A percentile compares a stretch with the other conserved stretches of the same genome.
Conservation (phyloP, 2,797 vertebrate species). For the Paratrypauchen microcephalus region DNA sequence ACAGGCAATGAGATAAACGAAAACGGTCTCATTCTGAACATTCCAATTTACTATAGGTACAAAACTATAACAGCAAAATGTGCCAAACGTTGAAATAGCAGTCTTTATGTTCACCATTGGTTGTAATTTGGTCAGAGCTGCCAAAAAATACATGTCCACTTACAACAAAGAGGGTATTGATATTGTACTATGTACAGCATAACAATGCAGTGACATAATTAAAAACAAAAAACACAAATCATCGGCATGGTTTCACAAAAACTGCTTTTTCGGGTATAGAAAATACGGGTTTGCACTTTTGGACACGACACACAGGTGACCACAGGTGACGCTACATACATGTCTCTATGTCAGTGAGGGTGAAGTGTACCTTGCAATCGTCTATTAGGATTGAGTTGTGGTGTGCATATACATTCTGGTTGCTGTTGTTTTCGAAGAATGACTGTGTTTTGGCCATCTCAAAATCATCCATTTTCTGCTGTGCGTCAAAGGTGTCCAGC, state of each 20-base stretch:
- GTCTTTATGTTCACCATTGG: constrained; percentile 70
- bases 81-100: constrained; percentile 72
- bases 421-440: constrained; percentile 97
- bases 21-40: constrained; percentile 1
- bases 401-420: constrained; percentile 87
- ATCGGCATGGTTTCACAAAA: constrained; percentile 69
- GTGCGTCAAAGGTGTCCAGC: constrained; percentile 89
- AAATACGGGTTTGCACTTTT: constrained; percentile 37
- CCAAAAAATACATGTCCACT: constrained; percentile 78
- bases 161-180: constrained; percentile 22
- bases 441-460: constrained; percentile 96
- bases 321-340: constrained; percentile 77
- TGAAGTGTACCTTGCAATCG: constrained; percentile 98
- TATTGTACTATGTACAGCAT: constrained; percentile 43
- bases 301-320: constrained; percentile 23
- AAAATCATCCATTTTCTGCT: constrained; percentile 87
- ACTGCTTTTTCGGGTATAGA: constrained; percentile 76
- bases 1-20: constrained; percentile 39
- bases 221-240: constrained; percentile 1
- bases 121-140: constrained; percentile 67
- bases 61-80: background rate
- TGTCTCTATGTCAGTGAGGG: constrained; percentile 90
- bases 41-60: background rate
- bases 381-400: constrained; percentile 96
- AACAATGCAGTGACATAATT: constrained; percentile 32